Evolutionary conservation across 2,888 invertebrate genomes (phyloP).

Genomic region (Tetheella fluctuosa): DNA sequence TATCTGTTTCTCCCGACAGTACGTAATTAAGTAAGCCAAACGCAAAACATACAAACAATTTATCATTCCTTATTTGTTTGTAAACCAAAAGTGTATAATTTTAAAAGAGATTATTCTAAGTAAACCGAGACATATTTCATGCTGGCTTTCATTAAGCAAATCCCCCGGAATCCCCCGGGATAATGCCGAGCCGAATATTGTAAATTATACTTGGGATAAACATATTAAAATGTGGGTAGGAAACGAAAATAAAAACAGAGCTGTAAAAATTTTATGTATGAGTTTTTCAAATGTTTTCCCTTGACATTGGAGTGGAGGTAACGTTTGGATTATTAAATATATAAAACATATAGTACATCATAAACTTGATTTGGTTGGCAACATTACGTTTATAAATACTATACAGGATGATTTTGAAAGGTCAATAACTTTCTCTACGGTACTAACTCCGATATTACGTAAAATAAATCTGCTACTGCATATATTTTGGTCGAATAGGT

Average conservation of each 20-base stretch:
- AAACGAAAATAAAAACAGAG: background rate
- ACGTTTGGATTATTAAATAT: background rate
- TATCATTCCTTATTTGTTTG: background rate
- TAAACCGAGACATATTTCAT: conserved; percentile 30
- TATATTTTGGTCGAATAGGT: too few species aligned
- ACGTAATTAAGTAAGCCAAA: background rate
- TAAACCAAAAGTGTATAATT: conserved; percentile 9
- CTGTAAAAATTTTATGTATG: background rate
- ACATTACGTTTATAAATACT: too few species aligned
- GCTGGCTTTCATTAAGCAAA: conserved; percentile 36
- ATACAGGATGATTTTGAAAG: too few species aligned
- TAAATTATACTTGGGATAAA: conserved; percentile 22
- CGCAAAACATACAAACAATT: background rate
- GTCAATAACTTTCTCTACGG: too few species aligned
- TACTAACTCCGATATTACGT: too few species aligned
- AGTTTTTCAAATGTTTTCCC: background rate
- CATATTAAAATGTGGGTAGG: conserved; percentile 7
- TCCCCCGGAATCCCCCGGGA: conserved; percentile 21
- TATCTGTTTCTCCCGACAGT: background rate
- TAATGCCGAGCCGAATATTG: conserved; percentile 29
- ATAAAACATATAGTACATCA: background rate
- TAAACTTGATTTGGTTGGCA: too few species aligned
- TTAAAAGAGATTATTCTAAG: conserved; percentile 13
- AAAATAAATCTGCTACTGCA: too few species aligned
- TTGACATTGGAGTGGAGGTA: background rate